These are phyloP conservation scores for Sciurus carolinensis DNA, from an alignment of 2,797 vertebrate species.

Conservation along the genomic window DNA sequence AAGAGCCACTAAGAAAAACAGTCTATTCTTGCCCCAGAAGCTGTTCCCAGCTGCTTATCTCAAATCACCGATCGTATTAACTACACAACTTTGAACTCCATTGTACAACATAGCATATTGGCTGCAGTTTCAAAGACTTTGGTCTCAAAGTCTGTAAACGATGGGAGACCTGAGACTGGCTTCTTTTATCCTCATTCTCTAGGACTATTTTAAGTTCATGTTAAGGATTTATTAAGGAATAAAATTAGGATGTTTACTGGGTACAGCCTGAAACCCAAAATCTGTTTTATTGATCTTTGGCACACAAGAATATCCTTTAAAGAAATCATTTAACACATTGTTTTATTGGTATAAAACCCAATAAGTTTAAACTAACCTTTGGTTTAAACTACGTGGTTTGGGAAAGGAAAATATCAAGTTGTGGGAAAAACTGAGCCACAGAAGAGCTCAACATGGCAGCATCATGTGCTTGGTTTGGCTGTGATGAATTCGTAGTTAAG, in stretches of 20 bases:
- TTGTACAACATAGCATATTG: rapidly evolving
- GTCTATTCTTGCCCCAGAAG: neutral
- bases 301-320: neutral
- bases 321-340: neutral
- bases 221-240: neutral
- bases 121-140: neutral
- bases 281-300: neutral
- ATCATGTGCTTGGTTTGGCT: conserved; percentile 65
- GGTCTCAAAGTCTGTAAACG: neutral
- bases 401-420: conserved; percentile 64
- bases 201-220: neutral
- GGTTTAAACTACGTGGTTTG: conserved; percentile 65
- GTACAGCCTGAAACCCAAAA: neutral
- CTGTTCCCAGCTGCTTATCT: neutral
- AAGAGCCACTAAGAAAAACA: neutral
- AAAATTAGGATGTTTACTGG: neutral
- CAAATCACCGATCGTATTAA: neutral
- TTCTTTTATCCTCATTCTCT: neutral
- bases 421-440: conserved; percentile 66
- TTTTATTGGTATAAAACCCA: conserved; percentile 66
- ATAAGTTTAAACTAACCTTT: conserved; percentile 73
- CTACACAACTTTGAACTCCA: neutral
- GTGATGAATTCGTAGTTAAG: neutral
- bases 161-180: neutral
- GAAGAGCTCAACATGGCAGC: conserved; percentile 47